Evolutionary conservation across 2,797 vertebrate genomes (phyloP).

Genomic region (Podargus strigoides): DNA sequence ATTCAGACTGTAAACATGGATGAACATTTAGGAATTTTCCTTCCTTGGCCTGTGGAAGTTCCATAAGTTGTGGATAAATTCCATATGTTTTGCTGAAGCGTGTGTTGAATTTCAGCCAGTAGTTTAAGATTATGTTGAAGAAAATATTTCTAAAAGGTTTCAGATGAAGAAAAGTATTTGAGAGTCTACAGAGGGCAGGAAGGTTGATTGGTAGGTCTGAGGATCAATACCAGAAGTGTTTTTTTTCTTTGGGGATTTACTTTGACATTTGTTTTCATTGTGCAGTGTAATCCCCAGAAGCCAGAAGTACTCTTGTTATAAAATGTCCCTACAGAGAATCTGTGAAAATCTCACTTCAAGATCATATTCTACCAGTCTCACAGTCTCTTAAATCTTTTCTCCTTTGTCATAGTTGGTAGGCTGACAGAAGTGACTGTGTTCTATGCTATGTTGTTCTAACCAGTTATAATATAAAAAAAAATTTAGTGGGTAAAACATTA

Average conservation of each 20-base stretch:
- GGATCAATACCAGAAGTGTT: slow-evolving; percentile 43
- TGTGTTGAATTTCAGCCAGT: slow-evolving; percentile 51
- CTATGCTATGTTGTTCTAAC: slow-evolving; percentile 7
- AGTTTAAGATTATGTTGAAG: slow-evolving; percentile 48
- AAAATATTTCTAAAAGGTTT: slow-evolving; percentile 59
- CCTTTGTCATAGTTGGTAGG: slow-evolving; percentile 5
- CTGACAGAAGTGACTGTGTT: slow-evolving; percentile 5
- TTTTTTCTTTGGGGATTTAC: slow-evolving; percentile 56
- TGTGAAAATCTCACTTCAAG: slow-evolving; percentile 46
- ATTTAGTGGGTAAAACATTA: not conserved
- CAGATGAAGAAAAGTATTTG: slow-evolving; percentile 52
- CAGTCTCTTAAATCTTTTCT: not conserved
- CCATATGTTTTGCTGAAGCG: slow-evolving; percentile 48
- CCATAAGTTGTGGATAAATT: slow-evolving; percentile 55
- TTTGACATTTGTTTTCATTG: slow-evolving; percentile 66
- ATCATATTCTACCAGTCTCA: slow-evolving; percentile 47
- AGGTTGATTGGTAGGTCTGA: slow-evolving; percentile 26
- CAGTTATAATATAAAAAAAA: not conserved
- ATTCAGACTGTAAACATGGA: slow-evolving; percentile 7
- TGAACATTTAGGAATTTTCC: slow-evolving; percentile 36
- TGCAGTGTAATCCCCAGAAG: slow-evolving; percentile 42
- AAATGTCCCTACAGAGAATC: slow-evolving; percentile 14
- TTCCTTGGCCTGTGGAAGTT: slow-evolving; percentile 32
- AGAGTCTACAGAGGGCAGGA: slow-evolving; percentile 8
- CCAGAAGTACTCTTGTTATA: slow-evolving; percentile 45